Evolutionary conservation across 2,113 vertebrate species (phyloP), one percentile per base, ranked within the genome.

Genomic region (Corythaixoides concolor): DNA sequence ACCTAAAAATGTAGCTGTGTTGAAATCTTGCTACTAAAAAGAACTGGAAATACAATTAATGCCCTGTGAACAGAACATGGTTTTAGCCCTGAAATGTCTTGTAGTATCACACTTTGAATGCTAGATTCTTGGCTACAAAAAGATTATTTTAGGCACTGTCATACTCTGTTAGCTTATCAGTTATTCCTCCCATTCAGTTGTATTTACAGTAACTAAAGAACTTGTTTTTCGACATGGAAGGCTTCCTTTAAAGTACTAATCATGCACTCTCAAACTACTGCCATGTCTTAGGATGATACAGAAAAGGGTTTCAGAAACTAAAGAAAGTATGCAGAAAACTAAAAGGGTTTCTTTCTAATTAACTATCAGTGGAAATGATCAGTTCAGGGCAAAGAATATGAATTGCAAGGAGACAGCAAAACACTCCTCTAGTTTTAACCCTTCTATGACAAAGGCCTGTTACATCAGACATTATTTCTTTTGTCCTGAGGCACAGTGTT

Each of bases 21-120:
- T 84, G n/a, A 84, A 93, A 97, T 63, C 47, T 89, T 91, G 45
- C 59, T 78, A 64, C 47, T 84, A n/a, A 63, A 70, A 79, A 59
- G 60, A 69, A 13, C 23, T 39, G 33, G 23, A 77, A 86, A 88
- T 52, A 60, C 11, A 83, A 76, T 50, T 62, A 59, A 76, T 55
- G 16, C 12, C 53, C 55, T 58, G 26, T 6, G 27, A 91, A 73
- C 13, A 72, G 27, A 88, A 88, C 12, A 30, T 20, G 18, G 3
- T 52, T 93, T 84, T 64, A 92, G 75, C 9, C 24, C 43, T 50
- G 15, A 88, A 79, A 76, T 45, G 2, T 39, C 72, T 50, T 68
- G 6, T 11, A 85, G 56, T 69, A 79, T 33, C 79, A 89, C 52
- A 76, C 76, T 89, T 60, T 27, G 30, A 75, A 89, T 30, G 41